A percentile compares a stretch with the other conserved stretches of the same genome.
These are phyloP conservation scores for Caenorhabditis parvicauda DNA, from an alignment of 2,888 invertebrate species.

Conservation along the genomic window DNA sequence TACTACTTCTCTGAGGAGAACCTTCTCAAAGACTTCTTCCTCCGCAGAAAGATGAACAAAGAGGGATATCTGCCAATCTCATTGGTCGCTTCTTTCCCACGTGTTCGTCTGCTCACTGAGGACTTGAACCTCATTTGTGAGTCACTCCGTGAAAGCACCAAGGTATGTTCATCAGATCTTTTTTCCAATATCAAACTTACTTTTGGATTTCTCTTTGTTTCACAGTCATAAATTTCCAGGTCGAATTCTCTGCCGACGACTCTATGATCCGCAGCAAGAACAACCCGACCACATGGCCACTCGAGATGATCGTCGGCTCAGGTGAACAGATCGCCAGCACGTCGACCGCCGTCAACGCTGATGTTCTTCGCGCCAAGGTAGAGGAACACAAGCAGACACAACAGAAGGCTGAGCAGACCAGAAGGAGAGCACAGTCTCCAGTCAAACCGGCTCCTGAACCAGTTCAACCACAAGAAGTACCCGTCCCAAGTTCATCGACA, in stretches of 20 bases:
- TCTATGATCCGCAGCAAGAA: slow-evolving; percentile 66
- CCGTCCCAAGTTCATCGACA: no score
- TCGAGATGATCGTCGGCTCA: slow-evolving; percentile 57
- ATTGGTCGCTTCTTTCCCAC: slow-evolving; percentile 90
- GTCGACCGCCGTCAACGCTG: slow-evolving; percentile 3
- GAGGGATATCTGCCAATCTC: slow-evolving; percentile 90
- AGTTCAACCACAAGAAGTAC: no score
- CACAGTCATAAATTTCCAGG: slow-evolving; percentile 18
- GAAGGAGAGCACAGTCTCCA: no score
- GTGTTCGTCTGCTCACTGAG: slow-evolving; percentile 82
- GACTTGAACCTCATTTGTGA: slow-evolving; percentile 81
- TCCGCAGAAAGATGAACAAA: slow-evolving; percentile 90
- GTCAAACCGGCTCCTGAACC: no score
- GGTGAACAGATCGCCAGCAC: slow-evolving; percentile 19
- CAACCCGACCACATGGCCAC: slow-evolving; percentile 82
- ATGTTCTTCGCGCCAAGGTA: neutral
- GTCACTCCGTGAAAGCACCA: slow-evolving; percentile 79
- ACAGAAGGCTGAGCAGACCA: slow-evolving; percentile 6
- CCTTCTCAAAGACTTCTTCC: slow-evolving; percentile 88
- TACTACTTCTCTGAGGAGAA: slow-evolving; percentile 98
- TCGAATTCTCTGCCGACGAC: slow-evolving; percentile 28
- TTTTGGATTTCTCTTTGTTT: neutral
- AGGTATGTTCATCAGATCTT: slow-evolving; percentile 66
- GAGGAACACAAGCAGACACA: no score
- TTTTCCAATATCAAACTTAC: neutral